Evolutionary conservation across 2,113 vertebrate species (phyloP).

Genomic region (Forbesichthys agassizii): DNA sequence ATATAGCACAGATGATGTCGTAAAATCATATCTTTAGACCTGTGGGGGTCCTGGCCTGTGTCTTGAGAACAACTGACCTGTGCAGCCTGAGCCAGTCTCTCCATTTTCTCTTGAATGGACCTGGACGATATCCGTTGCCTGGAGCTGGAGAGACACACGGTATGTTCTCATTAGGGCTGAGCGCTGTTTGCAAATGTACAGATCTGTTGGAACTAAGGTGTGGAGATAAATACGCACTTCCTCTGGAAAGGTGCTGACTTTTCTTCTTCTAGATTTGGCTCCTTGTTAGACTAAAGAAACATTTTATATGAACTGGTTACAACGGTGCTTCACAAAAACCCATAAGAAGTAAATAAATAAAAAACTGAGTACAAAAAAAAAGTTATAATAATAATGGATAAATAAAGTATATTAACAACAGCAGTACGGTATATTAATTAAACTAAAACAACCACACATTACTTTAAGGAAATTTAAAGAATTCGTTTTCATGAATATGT

Average conservation of each 20-base stretch:
- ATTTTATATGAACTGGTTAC: not conserved
- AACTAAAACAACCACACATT: too few relatives aligned
- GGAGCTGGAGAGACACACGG: constrained; percentile 62
- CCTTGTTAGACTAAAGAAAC: constrained; percentile 43
- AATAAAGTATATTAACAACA: too few relatives aligned
- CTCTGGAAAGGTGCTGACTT: constrained; percentile 68
- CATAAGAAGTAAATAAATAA: not conserved
- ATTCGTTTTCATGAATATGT: too few relatives aligned
- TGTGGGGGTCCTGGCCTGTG: too few relatives aligned
- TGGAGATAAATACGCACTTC: constrained; percentile 54
- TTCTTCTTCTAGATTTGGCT: constrained; percentile 58
- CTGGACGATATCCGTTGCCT: constrained; percentile 83
- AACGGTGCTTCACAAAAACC: not conserved
- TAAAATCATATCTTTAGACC: not conserved
- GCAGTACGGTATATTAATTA: too few relatives aligned
- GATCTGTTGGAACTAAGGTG: not conserved
- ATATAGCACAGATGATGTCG: too few relatives aligned
- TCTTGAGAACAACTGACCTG: constrained; percentile 75
- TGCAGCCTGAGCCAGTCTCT: constrained; percentile 83
- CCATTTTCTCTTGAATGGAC: constrained; percentile 87
- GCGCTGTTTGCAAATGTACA: not conserved
- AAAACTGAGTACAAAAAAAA: not conserved
- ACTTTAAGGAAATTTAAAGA: too few relatives aligned
- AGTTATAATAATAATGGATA: too few relatives aligned
- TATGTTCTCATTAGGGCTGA: not conserved